A percentile compares a stretch with the other conserved stretches of the same genome.
These are phyloP conservation scores for Temnothorax curvispinosus DNA, from an alignment of 1,140 invertebrate genomes.

Conservation along the genomic window DNA sequence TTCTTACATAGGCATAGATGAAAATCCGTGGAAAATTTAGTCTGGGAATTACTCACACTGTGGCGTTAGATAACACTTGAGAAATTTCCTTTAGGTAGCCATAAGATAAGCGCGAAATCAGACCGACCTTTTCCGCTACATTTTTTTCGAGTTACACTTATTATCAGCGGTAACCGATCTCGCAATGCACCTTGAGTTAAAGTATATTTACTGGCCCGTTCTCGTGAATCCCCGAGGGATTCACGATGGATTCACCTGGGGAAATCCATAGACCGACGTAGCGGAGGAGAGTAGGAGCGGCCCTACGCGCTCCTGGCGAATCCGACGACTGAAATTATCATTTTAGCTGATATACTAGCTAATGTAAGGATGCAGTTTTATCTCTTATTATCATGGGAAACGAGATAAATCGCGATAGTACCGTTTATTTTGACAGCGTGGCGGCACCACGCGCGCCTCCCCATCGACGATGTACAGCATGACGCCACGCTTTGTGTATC, in stretches of 20 bases:
- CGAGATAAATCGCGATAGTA: conserved; percentile 87
- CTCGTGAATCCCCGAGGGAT: background rate
- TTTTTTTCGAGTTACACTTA: background rate
- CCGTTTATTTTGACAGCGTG: conserved; percentile 85
- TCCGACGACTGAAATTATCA: conserved; percentile 86
- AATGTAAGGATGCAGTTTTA: conserved; percentile 87
- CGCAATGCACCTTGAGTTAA: background rate
- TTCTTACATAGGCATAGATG: no score
- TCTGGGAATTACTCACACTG: background rate
- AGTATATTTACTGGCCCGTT: background rate
- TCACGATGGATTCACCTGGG: background rate
- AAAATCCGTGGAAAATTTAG: conserved; percentile 7
- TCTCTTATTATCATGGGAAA: conserved; percentile 87
- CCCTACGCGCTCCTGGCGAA: conserved; percentile 83
- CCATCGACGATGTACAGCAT: conserved; percentile 67
- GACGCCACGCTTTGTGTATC: conserved; percentile 17
- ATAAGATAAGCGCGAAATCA: background rate
- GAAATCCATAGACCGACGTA: conserved; percentile 7
- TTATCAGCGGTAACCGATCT: background rate
- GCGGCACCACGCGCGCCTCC: conserved; percentile 67
- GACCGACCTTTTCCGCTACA: background rate
- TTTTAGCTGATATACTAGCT: conserved; percentile 86
- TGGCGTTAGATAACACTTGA: background rate
- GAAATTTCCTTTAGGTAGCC: background rate
- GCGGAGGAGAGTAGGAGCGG: conserved; percentile 65